phyloP scores from a whole-genome alignment of 2,797 vertebrate genomes.

The Acestrorhynchus altus region DNA sequence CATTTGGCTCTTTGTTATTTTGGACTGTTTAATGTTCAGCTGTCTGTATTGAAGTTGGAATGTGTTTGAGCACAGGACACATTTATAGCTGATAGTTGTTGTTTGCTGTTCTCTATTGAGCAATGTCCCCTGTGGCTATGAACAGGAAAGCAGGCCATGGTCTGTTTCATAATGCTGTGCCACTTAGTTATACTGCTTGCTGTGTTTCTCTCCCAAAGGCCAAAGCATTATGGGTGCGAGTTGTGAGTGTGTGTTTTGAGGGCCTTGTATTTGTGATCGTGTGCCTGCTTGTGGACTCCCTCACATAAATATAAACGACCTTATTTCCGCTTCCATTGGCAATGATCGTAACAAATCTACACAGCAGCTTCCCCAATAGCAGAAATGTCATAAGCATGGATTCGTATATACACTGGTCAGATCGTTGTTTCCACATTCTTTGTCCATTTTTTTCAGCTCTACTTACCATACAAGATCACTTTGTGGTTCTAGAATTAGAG shows the following conservation, averaged over 20 bases:
- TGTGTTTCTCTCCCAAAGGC: background rate
- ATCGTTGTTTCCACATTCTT: too few species aligned
- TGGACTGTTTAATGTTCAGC: background rate
- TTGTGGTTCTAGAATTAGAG: too few species aligned
- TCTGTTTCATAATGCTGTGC: slow-evolving; percentile 34
- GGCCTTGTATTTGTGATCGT: slow-evolving; percentile 46
- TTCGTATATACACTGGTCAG: too few species aligned
- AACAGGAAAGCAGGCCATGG: background rate
- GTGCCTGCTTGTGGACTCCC: slow-evolving; percentile 43
- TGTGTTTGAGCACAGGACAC: background rate
- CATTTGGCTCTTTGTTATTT: background rate
- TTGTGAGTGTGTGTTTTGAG: slow-evolving; percentile 3
- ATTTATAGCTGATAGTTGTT: background rate
- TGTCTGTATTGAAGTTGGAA: slow-evolving; percentile 24
- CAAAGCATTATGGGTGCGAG: slow-evolving; percentile 19
- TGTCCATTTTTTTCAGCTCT: too few species aligned
- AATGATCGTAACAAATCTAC: slow-evolving; percentile 43
- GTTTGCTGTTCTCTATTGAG: background rate
- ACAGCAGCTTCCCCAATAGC: slow-evolving; percentile 15
- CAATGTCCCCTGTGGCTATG: background rate
- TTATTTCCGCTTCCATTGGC: slow-evolving; percentile 28
- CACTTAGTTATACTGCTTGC: slow-evolving; percentile 5
- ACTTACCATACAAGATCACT: too few species aligned
- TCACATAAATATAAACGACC: slow-evolving; percentile 53
- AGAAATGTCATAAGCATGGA: slow-evolving; percentile 21